A percentile compares a stretch with the other conserved stretches of the same genome.
Evolutionary conservation across 2,113 vertebrate genomes (phyloP).

Genomic region (Cryptotis parvus): DNA sequence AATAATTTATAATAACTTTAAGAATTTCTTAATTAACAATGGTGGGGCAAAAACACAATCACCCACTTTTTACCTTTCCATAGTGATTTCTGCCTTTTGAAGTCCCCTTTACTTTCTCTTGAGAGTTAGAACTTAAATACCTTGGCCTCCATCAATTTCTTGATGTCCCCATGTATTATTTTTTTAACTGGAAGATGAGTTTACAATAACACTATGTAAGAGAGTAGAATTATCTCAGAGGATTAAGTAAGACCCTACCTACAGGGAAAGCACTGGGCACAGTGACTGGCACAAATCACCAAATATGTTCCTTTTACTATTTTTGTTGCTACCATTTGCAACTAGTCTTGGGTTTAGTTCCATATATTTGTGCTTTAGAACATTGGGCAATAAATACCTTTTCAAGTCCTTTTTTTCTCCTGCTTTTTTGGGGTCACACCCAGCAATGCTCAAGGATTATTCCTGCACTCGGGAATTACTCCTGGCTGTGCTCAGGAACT

Average conservation of each 20-base stretch:
- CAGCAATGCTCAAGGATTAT: too few relatives aligned
- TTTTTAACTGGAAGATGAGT: too few relatives aligned
- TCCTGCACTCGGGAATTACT: too few relatives aligned
- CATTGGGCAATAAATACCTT: constrained; percentile 29
- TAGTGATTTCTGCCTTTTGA: not conserved
- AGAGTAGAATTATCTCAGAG: too few relatives aligned
- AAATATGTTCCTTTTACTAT: not conserved
- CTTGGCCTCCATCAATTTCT: not conserved
- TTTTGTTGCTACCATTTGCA: not conserved
- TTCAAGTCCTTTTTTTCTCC: too few relatives aligned
- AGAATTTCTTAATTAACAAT: not conserved
- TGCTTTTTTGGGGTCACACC: too few relatives aligned
- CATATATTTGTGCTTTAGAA: not conserved
- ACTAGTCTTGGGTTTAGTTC: not conserved
- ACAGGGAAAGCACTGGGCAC: too few relatives aligned
- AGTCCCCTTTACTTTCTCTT: not conserved
- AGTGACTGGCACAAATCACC: too few relatives aligned
- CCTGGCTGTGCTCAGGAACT: too few relatives aligned
- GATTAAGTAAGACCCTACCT: too few relatives aligned
- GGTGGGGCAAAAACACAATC: too few relatives aligned
- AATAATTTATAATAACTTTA: not conserved
- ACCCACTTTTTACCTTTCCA: not conserved
- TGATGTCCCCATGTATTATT: not conserved
- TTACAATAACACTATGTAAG: too few relatives aligned
- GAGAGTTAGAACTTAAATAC: not conserved